phyloP scores from a whole-genome alignment of 2,888 invertebrate genomes.

The Autographa pulchrina region DNA sequence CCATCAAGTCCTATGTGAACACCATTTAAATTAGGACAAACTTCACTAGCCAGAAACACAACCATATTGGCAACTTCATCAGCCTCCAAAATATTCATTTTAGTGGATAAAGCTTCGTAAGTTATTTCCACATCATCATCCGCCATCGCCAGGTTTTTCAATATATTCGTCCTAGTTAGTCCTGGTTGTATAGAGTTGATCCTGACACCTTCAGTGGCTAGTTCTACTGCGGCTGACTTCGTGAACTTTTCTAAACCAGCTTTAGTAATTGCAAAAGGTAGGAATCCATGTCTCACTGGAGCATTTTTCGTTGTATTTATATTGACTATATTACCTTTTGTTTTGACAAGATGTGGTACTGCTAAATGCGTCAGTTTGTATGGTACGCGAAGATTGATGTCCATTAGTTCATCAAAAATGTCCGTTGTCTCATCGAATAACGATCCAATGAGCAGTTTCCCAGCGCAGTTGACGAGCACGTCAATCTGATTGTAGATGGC shows the following conservation, averaged over 20 bases:
- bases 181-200: constrained; percentile 71
- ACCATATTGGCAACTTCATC: constrained; percentile 74
- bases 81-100: constrained; percentile 66
- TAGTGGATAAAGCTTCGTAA: constrained; percentile 54
- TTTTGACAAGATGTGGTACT: constrained; percentile 93
- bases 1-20: constrained; percentile 66
- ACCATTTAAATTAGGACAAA: constrained; percentile 72
- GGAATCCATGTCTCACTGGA: constrained; percentile 69
- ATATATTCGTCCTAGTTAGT: constrained; percentile 65
- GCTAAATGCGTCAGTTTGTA: constrained; percentile 94
- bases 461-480: constrained; percentile 95
- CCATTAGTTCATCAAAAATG: constrained; percentile 94
- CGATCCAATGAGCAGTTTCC: constrained; percentile 91
- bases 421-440: constrained; percentile 94
- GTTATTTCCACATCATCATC: constrained; percentile 60
- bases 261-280: constrained; percentile 66
- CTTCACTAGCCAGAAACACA: constrained; percentile 69
- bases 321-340: constrained; percentile 95
- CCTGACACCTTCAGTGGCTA: constrained; percentile 66
- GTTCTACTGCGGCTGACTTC: constrained; percentile 68
- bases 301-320: constrained; percentile 95
- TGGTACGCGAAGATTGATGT: constrained; percentile 93
- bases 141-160: constrained; percentile 62
- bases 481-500: constrained; percentile 91
- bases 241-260: constrained; percentile 69